Base-by-base conservation (phyloP, 1,140 invertebrate genomes). In the Portunus trituberculatus region DNA sequence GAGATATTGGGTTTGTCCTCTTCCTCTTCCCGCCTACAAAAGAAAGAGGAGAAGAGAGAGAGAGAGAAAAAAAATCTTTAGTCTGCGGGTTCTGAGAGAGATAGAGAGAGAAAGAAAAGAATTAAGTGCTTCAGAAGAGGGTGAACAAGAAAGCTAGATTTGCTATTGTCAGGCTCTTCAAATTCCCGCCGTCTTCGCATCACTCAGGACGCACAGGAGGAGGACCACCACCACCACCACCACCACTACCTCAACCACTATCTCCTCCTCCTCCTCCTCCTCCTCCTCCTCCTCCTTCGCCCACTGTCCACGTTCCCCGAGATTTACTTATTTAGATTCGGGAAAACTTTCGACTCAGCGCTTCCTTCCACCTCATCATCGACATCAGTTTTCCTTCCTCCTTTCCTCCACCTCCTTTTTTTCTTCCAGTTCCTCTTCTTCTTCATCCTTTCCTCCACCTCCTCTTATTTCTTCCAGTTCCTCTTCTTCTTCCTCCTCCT, bases 61-160 rank as follows among this genome's bases (percentile, higher is more conserved):
- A n/a, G 67, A 76, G 67, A 20, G 6, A 76, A n/a, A n/a, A 76
- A n/a, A 76, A n/a, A 76, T 76, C 67, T 76, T n/a, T 25, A 76
- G 67, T 76, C 7, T 76, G 67, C 67, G 67, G 67, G 67, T 76
- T 76, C 67, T 76, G 67, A 76, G n/a, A 76, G 67, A n/a, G n/a
- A 76, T 20, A n/a, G 67, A 76, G 25, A 76, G 25, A 76, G 25
- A 76, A n/a, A 76, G 20, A 76, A n/a, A 76, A n/a, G 67, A 76
- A n/a, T 76, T 76, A 76, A 76, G 67, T 76, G 67, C 67, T 76
- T 76, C 67, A 76, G n/a, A 76, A 76, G 67, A 76, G 67, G 67
- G 67, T n/a, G 67, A 76, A 76, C 20, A 76, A 76, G 67, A 76
- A 76, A n/a, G 67, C 67, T n/a, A 76, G 67, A 76, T 76, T 76